phyloP scores from a whole-genome alignment of 2,888 invertebrate species.

The Cistogaster globosa region DNA sequence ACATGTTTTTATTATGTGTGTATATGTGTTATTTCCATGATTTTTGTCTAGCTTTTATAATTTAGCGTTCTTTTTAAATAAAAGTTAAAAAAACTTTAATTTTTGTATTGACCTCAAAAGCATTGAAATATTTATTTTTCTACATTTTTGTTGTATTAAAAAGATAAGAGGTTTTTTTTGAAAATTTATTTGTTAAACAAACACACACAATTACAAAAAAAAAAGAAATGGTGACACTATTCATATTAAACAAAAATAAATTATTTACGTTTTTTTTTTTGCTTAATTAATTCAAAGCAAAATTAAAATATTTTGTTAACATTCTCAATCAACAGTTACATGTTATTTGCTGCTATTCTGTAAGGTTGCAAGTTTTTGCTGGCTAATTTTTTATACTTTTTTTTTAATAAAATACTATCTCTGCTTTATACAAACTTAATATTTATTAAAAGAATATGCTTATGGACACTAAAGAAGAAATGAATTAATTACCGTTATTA shows the following conservation, averaged over 20 bases:
- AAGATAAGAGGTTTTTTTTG: conserved; percentile 59
- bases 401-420: too few species aligned
- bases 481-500: too few species aligned
- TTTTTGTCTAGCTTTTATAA: conserved; percentile 12
- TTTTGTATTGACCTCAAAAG: conserved; percentile 57
- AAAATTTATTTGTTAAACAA: conserved; percentile 47
- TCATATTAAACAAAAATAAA: too few species aligned
- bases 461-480: too few species aligned
- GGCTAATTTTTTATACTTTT: too few species aligned
- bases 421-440: too few species aligned
- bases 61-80: conserved; percentile 9
- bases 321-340: background rate
- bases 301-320: conserved; percentile 40
- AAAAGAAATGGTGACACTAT: background rate
- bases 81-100: conserved; percentile 7
- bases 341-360: too few species aligned
- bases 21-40: background rate
- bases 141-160: conserved; percentile 34
- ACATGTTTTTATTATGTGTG: too few species aligned
- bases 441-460: too few species aligned
- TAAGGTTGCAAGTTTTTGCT: too few species aligned
- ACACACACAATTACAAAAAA: background rate
- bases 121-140: conserved; percentile 35
- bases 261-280: too few species aligned
- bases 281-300: background rate